phyloP scores from a whole-genome alignment of 2,797 vertebrate species.

The Anniella stebbinsi region DNA sequence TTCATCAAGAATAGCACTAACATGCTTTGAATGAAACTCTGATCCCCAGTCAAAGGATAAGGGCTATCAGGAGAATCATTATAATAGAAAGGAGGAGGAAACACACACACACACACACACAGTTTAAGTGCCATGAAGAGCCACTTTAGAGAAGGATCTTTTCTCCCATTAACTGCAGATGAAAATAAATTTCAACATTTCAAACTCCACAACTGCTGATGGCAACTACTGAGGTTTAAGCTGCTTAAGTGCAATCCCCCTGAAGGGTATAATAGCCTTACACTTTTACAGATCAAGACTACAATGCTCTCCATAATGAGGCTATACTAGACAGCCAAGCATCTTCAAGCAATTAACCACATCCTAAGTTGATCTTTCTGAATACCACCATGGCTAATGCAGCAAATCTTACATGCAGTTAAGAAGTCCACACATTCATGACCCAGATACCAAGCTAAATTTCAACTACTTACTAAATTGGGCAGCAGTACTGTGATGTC shows the following conservation, averaged over 20 bases:
- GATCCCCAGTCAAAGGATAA: not conserved
- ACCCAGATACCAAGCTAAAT: not conserved
- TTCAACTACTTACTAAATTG: not conserved
- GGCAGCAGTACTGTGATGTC: not conserved
- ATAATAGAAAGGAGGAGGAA: conserved; percentile 7
- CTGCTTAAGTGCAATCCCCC: conserved; percentile 37
- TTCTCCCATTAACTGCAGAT: conserved; percentile 37
- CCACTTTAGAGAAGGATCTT: conserved; percentile 34
- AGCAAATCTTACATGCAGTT: not conserved
- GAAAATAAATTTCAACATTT: conserved; percentile 25
- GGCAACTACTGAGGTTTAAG: conserved; percentile 56
- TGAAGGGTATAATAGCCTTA: conserved; percentile 51
- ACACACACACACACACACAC: not conserved
- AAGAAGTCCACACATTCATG: not conserved
- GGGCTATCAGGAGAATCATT: conserved; percentile 14
- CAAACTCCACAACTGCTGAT: no score
- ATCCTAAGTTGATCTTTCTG: conserved; percentile 38
- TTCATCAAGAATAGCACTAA: not conserved
- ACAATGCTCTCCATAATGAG: conserved; percentile 51
- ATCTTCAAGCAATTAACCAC: conserved; percentile 48
- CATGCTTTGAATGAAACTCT: conserved; percentile 51
- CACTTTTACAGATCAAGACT: conserved; percentile 46
- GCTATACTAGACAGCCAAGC: conserved; percentile 49
- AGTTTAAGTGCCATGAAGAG: not conserved
- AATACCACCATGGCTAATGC: conserved; percentile 62